Evolutionary conservation across 2,888 invertebrate species (phyloP), one percentile per base, ranked within the genome.

Genomic region (Cephus rjabovi): DNA sequence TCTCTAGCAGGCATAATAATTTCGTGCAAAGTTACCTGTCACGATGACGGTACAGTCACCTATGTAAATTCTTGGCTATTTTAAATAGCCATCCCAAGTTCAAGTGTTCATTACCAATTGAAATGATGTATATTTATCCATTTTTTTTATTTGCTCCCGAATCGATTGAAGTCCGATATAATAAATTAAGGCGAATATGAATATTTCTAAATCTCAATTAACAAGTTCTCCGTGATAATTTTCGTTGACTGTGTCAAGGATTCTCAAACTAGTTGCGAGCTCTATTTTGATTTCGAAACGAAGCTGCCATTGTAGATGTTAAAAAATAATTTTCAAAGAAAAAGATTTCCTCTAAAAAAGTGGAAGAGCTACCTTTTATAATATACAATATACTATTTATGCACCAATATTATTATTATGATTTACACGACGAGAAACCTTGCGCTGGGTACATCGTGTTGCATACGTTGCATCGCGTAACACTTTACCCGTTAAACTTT

Each of bases 401-500:
- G 56, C 56, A 56, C 9, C 9, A 56, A 56, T 9, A 56, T 56
- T 6, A 23, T 56, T 56, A 56, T 56, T 9, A 56, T 23, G 1
- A 9, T 56, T 56, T 9, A 23, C 23, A 56, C 56, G 2, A 23
- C 56, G 56, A 56, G 56, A 23, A 56, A 56, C 9, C 23, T 56
- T 56, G 15, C 56, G 2, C 23, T 56, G 56, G 9, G 23, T 56
- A 56, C 0, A 56, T 2, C 56, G 56, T 34, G 37, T 40, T 35
- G 34, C 71, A 34, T 15, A 69, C 71, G 76, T 40, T 78, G 56
- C 78, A 78, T 31, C 73, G 35, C 37, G 73, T 76, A 75, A 75
- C 75, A 75, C 75, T 76, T 78, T 78, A 35, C 71, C 33, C 37
- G 71, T 34, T 71, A 71, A 71, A 37, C 78, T 78, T 78, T 78